Evolutionary conservation across 2,797 vertebrate species (phyloP).

Genomic region (Champsocephalus gunnari): DNA sequence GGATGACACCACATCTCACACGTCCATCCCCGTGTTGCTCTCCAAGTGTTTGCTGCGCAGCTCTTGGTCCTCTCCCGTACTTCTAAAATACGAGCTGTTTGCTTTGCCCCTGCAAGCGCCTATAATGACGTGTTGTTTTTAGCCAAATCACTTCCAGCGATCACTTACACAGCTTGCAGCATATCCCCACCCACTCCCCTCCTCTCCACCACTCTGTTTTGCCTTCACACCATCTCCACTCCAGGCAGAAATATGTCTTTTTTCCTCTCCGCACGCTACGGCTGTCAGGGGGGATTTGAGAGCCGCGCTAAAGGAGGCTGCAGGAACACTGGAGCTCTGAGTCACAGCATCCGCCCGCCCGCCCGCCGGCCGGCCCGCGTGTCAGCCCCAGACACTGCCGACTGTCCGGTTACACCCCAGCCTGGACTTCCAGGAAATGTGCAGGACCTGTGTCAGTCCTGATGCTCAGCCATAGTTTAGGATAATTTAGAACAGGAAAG

Average conservation of each 20-base stretch:
- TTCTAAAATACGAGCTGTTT: conserved; percentile 93
- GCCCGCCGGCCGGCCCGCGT: neutral
- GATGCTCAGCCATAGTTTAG: neutral
- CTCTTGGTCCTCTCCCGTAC: conserved; percentile 31
- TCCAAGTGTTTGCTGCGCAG: neutral
- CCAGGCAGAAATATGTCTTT: conserved; percentile 90
- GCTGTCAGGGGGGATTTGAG: conserved; percentile 91
- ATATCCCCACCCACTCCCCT: conserved; percentile 58
- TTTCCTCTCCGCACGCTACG: conserved; percentile 91
- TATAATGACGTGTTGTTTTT: conserved; percentile 96
- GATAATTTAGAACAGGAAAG: neutral
- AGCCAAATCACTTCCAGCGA: conserved; percentile 97
- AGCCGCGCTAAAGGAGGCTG: conserved; percentile 76
- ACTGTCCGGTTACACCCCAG: neutral
- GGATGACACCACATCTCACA: conserved; percentile 52
- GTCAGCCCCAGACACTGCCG: neutral
- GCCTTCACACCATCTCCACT: conserved; percentile 82
- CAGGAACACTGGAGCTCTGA: conserved; percentile 67
- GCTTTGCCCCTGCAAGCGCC: conserved; percentile 92
- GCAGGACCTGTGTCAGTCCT: neutral
- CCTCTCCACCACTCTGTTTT: conserved; percentile 83
- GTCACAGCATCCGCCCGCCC: conserved; percentile 47
- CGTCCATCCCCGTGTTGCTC: neutral
- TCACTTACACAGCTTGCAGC: conserved; percentile 85
- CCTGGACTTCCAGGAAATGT: conserved; percentile 7